phyloP scores from a whole-genome alignment of 2,888 invertebrate species.

The Chloroclystis v-ata region DNA sequence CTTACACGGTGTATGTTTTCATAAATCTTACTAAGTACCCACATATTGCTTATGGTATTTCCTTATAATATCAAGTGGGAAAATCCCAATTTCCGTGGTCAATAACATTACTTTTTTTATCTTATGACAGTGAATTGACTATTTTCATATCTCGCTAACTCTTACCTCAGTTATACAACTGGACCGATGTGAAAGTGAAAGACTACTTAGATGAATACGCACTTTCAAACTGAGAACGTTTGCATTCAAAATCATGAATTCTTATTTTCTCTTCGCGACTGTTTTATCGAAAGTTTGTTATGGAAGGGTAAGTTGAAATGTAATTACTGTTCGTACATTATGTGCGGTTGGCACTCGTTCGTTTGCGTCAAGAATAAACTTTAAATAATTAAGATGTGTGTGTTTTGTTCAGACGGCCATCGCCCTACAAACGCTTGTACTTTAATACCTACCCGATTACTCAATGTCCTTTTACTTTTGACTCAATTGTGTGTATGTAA shows the following conservation, averaged over 20 bases:
- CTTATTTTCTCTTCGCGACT: neutral
- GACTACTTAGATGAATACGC: constrained; percentile 4
- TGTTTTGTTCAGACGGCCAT: constrained; percentile 27
- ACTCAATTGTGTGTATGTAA: too few species aligned
- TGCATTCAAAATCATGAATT: neutral
- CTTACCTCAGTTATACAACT: constrained; percentile 10
- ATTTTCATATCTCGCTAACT: constrained; percentile 4
- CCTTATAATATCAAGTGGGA: too few species aligned
- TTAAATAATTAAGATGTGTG: constrained; percentile 38
- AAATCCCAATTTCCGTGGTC: neutral
- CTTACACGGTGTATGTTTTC: too few species aligned
- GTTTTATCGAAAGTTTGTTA: constrained; percentile 2
- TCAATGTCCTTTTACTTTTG: too few species aligned
- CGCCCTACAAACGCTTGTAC: constrained; percentile 36
- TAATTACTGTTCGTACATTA: constrained; percentile 7
- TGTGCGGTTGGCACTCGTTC: constrained; percentile 27
- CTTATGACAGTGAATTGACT: neutral
- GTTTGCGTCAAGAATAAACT: constrained; percentile 38
- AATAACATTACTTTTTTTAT: neutral
- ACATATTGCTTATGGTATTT: too few species aligned
- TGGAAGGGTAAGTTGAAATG: constrained; percentile 3
- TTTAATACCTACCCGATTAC: too few species aligned
- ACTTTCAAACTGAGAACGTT: neutral
- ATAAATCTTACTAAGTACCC: too few species aligned
- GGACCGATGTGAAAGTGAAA: constrained; percentile 11